Evolutionary conservation across 2,113 vertebrate genomes (phyloP).

Genomic region (Paedocypris sp.): DNA sequence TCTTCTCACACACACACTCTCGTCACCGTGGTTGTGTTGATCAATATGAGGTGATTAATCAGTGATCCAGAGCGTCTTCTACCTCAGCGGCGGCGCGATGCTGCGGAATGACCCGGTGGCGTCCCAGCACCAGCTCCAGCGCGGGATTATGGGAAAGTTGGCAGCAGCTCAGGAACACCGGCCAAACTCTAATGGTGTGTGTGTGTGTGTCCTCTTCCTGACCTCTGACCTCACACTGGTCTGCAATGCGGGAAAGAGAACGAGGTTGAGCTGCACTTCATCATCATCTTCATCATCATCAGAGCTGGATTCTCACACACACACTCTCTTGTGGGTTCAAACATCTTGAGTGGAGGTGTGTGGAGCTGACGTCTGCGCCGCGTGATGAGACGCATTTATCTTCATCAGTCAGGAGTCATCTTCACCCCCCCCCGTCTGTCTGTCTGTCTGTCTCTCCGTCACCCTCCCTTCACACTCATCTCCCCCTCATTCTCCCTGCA

Average conservation of each 20-base stretch:
- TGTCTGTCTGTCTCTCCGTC: background rate
- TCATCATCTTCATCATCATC: no score
- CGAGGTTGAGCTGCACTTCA: conserved; percentile 1
- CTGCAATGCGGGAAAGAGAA: conserved; percentile 22
- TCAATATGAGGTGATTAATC: no score
- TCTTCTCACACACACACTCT: no score
- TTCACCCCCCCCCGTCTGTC: conserved; percentile 18
- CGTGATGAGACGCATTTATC: conserved; percentile 36
- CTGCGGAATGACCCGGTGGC: no score
- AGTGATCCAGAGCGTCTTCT: no score
- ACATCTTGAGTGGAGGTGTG: background rate
- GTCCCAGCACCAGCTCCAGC: no score
- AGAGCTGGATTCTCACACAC: no score
- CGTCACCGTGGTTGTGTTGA: no score
- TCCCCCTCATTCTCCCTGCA: conserved; percentile 6
- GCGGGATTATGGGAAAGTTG: conserved; percentile 30
- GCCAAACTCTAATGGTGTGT: conserved; percentile 33
- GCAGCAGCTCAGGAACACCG: conserved; percentile 4
- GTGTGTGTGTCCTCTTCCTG: conserved; percentile 16
- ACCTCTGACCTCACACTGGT: conserved; percentile 21
- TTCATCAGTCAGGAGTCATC: conserved; percentile 37
- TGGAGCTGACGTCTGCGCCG: background rate
- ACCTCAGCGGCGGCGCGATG: no score
- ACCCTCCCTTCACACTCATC: conserved; percentile 4
- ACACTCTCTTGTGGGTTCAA: background rate